phyloP scores from a whole-genome alignment of 2,797 vertebrate species.

The Alfaro cultratus region DNA sequence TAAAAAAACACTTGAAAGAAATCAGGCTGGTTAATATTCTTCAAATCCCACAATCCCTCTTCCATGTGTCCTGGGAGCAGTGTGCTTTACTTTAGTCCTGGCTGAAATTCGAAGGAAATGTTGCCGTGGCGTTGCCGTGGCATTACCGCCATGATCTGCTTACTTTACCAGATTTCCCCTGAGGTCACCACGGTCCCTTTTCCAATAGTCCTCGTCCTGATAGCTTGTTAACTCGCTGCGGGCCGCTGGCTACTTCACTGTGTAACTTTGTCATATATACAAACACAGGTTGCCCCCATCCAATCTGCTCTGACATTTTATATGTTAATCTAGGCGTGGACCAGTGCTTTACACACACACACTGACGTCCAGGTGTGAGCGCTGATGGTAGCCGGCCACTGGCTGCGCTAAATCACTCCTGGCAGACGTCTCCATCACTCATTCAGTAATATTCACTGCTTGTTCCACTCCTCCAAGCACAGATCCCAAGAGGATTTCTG shows the following conservation, averaged over 20 bases:
- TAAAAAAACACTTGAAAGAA: not conserved
- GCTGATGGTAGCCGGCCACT: conserved; percentile 5
- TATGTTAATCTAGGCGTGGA: conserved; percentile 36
- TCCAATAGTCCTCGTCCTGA: conserved; percentile 44
- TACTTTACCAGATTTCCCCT: conserved; percentile 25
- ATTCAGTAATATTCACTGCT: conserved; percentile 51
- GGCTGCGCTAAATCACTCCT: conserved; percentile 20
- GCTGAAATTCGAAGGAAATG: not conserved
- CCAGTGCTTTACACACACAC: conserved; percentile 8
- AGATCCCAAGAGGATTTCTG: conserved; percentile 40
- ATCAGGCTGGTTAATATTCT: not conserved
- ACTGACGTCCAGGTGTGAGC: conserved; percentile 8
- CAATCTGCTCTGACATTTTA: conserved; percentile 39
- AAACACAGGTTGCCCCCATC: conserved; percentile 34
- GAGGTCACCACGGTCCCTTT: conserved; percentile 35
- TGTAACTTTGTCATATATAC: conserved; percentile 39
- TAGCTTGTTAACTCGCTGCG: conserved; percentile 42
- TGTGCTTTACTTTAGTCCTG: not conserved
- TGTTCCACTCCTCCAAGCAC: conserved; percentile 57
- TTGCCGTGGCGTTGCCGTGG: not conserved
- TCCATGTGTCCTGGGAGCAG: not conserved
- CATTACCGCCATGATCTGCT: not conserved
- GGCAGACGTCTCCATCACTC: conserved; percentile 55
- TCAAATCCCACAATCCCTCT: not conserved
- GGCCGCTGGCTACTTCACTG: conserved; percentile 37